Conservation (phyloP, 2,113 vertebrate genomes). For the Elanoides forficatus region DNA sequence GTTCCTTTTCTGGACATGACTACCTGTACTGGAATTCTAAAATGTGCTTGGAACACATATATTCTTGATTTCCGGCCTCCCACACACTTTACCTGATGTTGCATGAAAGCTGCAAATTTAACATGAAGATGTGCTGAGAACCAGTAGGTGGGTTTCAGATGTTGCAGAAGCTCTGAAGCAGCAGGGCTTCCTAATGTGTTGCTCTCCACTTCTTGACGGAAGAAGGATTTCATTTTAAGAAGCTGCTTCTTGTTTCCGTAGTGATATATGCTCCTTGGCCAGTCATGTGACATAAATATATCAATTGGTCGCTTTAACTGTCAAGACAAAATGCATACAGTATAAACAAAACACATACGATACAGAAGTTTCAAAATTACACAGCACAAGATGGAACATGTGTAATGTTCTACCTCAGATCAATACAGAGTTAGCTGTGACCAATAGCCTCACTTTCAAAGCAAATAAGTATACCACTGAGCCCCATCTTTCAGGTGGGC, state of each 20-base stretch:
- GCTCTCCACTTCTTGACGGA: conserved; percentile 92
- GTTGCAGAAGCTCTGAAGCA: conserved; percentile 88
- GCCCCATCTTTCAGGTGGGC: background rate
- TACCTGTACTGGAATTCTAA: background rate
- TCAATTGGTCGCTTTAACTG: conserved; percentile 90
- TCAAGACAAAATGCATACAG: background rate
- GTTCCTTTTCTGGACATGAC: background rate
- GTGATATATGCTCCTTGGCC: conserved; percentile 93
- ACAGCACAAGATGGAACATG: background rate
- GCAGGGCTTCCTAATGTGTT: conserved; percentile 90
- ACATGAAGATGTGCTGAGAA: conserved; percentile 97
- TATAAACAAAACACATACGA: background rate
- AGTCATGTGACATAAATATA: conserved; percentile 95
- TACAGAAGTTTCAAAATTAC: background rate
- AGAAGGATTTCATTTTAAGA: conserved; percentile 89
- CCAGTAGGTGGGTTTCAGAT: conserved; percentile 93
- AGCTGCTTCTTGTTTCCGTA: conserved; percentile 88
- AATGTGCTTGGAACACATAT: background rate
- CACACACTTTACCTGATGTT: conserved; percentile 82
- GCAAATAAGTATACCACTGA: background rate
- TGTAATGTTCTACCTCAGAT: background rate
- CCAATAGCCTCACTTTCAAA: background rate
- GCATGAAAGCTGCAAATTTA: conserved; percentile 94
- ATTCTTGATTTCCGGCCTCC: background rate
- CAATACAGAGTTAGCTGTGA: background rate